These are phyloP conservation scores for Drymodes brunneopygia DNA, from an alignment of 2,113 vertebrate species.

Conservation along the genomic window DNA sequence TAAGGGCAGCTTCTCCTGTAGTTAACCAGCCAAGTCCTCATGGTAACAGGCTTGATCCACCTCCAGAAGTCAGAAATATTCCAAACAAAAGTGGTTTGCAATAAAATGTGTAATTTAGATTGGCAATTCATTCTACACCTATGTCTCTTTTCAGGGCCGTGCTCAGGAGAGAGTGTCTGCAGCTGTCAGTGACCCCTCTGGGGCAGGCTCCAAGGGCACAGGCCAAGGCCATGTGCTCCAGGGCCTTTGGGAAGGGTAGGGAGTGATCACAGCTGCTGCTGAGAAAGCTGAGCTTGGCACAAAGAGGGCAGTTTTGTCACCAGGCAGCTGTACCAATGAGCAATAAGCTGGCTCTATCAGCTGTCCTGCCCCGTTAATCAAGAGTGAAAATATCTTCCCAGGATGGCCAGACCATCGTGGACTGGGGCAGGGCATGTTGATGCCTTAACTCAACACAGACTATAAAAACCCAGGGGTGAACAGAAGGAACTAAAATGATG, in stretches of 20 bases:
- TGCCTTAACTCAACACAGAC: background rate
- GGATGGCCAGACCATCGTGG: background rate
- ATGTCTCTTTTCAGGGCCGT: accelerated
- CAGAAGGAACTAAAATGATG: background rate
- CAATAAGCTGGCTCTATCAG: background rate
- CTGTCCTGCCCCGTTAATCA: background rate
- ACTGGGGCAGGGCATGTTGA: accelerated
- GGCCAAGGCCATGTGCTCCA: background rate
- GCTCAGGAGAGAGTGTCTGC: background rate
- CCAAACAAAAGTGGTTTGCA: background rate
- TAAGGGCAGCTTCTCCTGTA: background rate
- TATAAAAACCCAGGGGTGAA: background rate
- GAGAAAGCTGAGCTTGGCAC: background rate
- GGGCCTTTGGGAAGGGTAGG: background rate
- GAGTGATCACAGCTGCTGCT: accelerated
- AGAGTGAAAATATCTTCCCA: background rate
- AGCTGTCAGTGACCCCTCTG: too few relatives aligned
- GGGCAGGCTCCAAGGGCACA: background rate
- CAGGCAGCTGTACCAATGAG: background rate
- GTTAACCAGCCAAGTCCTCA: background rate
- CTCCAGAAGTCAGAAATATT: background rate
- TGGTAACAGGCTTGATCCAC: background rate
- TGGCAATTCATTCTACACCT: background rate
- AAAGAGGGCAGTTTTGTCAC: background rate
- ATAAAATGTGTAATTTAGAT: background rate